These are phyloP conservation scores for Cottus gobio DNA, from an alignment of 2,113 vertebrate species.

Conservation along the genomic window DNA sequence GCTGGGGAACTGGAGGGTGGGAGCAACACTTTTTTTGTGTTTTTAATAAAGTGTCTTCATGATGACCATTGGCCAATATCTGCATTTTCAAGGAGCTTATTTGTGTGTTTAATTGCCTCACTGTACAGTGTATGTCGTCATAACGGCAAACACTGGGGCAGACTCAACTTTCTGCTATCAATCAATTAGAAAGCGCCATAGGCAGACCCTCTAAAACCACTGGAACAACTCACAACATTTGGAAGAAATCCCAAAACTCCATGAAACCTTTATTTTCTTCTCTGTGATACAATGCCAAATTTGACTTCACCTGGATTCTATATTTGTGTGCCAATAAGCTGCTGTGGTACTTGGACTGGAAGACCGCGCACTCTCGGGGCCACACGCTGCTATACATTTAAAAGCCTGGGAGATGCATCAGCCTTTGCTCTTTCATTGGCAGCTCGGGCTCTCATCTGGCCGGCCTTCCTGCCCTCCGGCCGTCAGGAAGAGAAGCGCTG, in stretches of 20 bases:
- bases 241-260: not conserved
- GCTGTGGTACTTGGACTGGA: not conserved
- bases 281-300: not conserved
- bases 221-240: not conserved
- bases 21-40: too few species aligned
- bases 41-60: too few species aligned
- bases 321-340: not conserved
- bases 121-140: not conserved
- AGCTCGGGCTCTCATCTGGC: constrained; percentile 1
- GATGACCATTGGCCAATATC: not conserved
- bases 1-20: too few species aligned
- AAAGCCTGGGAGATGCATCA: constrained; percentile 7
- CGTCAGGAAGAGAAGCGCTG: constrained; percentile 1
- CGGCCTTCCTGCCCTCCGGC: not conserved
- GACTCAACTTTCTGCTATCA: not conserved
- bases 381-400: not conserved
- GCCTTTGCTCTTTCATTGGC: not conserved
- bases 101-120: not conserved
- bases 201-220: not conserved
- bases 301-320: not conserved
- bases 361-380: not conserved
- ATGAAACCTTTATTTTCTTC: not conserved
- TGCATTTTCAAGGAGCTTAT: not conserved
- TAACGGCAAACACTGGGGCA: not conserved
- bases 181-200: not conserved